A percentile compares a stretch with the other conserved stretches of the same genome.
These are phyloP conservation scores for Tamias sibiricus DNA, from an alignment of 2,113 vertebrate species.

Conservation along the genomic window DNA sequence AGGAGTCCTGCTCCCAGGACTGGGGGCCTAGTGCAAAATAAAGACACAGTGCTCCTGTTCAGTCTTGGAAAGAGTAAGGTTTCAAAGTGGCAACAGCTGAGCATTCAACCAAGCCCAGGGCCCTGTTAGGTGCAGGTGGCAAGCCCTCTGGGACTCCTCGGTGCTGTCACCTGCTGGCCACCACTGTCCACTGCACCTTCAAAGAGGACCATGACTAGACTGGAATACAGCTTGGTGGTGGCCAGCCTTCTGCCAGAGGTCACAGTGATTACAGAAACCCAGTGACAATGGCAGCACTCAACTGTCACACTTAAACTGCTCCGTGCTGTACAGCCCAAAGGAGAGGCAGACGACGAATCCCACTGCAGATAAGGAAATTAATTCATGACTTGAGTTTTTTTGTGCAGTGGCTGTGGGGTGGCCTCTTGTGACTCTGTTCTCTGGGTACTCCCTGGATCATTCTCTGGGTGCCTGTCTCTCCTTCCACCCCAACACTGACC, in stretches of 20 bases:
- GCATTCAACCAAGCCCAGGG: background rate
- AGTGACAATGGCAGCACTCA: background rate
- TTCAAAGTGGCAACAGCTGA: background rate
- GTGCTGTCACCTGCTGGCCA: slow-evolving; percentile 54
- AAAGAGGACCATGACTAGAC: background rate
- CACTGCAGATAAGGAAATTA: background rate
- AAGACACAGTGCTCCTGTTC: background rate
- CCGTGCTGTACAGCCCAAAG: background rate
- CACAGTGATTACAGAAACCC: background rate
- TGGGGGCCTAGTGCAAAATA: background rate
- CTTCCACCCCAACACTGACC: background rate
- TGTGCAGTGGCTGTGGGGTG: background rate
- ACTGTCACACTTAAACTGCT: background rate
- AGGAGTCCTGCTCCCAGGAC: background rate
- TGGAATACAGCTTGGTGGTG: background rate
- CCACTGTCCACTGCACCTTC: background rate
- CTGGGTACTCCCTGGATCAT: too few relatives aligned
- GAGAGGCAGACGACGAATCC: background rate
- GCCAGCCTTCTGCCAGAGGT: background rate
- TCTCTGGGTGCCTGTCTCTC: background rate
- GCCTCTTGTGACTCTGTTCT: background rate
- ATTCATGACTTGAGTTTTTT: background rate
- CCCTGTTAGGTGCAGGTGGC: background rate
- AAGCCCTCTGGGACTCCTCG: background rate
- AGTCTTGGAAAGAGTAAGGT: background rate